A percentile compares a stretch with the other conserved stretches of the same genome.
Evolutionary conservation across 2,113 vertebrate genomes (phyloP).

Genomic region (Morone chrysops): DNA sequence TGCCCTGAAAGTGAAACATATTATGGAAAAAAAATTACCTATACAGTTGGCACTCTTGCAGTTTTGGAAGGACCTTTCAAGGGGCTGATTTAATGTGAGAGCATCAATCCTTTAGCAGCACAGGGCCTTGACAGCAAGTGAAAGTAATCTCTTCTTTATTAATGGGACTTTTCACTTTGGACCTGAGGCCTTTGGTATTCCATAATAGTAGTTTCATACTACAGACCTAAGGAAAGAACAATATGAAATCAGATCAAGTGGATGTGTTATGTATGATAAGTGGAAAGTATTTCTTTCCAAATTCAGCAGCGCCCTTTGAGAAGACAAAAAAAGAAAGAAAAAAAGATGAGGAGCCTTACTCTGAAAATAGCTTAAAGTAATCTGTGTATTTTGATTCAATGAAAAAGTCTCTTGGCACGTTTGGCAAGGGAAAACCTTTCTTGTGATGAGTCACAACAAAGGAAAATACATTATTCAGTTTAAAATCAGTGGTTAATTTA

Average conservation of each 20-base stretch:
- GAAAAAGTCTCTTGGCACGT: not conserved
- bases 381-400: conserved; percentile 1
- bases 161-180: conserved; percentile 82
- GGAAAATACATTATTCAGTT: not conserved
- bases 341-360: conserved; percentile 34
- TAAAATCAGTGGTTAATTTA: not conserved
- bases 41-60: conserved; percentile 64
- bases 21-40: conserved; percentile 55
- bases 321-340: not conserved
- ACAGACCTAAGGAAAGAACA: conserved; percentile 72
- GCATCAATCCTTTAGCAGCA: conserved; percentile 78
- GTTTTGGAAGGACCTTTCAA: conserved; percentile 78
- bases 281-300: conserved; percentile 52
- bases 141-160: conserved; percentile 83
- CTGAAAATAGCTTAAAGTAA: conserved; percentile 14
- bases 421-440: not conserved
- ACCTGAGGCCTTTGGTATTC: conserved; percentile 77
- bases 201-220: conserved; percentile 73
- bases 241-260: conserved; percentile 79
- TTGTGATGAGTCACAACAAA: not conserved
- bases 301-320: conserved; percentile 44
- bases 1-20: conserved; percentile 69
- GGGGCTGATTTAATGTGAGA: conserved; percentile 79
- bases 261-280: conserved; percentile 70
- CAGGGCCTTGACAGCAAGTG: conserved; percentile 75